Base-by-base conservation (phyloP, 2,888 invertebrate species). In the Cyclophora albipunctata region DNA sequence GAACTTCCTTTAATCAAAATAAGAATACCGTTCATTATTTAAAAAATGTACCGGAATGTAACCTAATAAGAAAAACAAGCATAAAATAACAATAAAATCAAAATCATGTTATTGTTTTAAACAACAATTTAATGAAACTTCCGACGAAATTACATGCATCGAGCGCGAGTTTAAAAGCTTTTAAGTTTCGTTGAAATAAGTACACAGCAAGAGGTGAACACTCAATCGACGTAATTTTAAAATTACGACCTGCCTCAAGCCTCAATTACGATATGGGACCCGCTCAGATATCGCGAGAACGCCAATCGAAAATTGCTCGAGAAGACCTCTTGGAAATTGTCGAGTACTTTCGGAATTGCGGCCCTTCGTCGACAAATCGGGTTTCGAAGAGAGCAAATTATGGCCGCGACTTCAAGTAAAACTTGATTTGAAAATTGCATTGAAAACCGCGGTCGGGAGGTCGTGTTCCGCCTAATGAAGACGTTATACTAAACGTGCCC, bases 401-500 rank as follows among this genome's bases (percentile, higher is more conserved):
- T 75, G 65, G 69, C 66, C 68, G 64, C 66, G 69, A 75, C 70
- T 51, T 69, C 64, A 68, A 64, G 71, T 64, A 73, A 70, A 71
- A 71, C 64, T 66, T 67, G 73, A 77, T 65, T 74, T 64, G 76
- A 78, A 83, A 86, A 85, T 86, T 84, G 78, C 80, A 73, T 61
- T 66, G 70, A 73, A 69, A 70, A 51, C 67, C 67, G 73, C 76
- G 71, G 80, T 77, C 75, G 73, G 71, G 72, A 77, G 80, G 78
- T 84, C 85, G 81, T 84, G 84, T 75, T 64, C 70, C 57, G 64
- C 67, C 74, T 84, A 84, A 87, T 87, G 82, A 86, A 87, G 86
- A 85, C 81, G 81, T 87, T 84, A 81, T 81, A 72, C 69, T 73
- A 78, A 83, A 77, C 80, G 79, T 76, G 75, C 72, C 71, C 62